Base-by-base conservation (phyloP, 1,140 invertebrate species). In the Berghia stephanieae region DNA sequence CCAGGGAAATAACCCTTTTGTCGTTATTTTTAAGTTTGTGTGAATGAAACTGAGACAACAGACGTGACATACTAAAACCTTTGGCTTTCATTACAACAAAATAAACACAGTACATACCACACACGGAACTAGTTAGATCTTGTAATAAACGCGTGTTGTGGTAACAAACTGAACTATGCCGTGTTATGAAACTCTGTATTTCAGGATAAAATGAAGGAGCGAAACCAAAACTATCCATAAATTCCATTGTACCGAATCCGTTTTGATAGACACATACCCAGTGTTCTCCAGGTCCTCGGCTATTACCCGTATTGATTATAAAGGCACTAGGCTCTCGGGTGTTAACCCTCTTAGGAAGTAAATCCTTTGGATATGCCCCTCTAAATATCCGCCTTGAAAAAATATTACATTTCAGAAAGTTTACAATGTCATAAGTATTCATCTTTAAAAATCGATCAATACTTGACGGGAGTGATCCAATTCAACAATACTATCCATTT, bases 221-320 rank as follows among this genome's bases (percentile, higher is more conserved):
- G n/a, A 68, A 38, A 16, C 66, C 66, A 68, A 38, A 68, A 68
- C 66, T 68, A 21, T 68, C 66, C 16, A 68, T 38, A 38, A 38
- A 68, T 38, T 68, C 66, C 1, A 40, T 21, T 36, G 36, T 68
- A 18, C 66, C 34, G 2, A 27, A n/a, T 3, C 34, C 66, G 34
- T 68, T 40, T 5, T 38, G 43, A 3, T n/a, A 68, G 10, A 36
- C 66, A 10, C 8, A 34, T 38, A 24, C 66, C 38, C 66, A 68
- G 66, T 68, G 66, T 36, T 40, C 66, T 3, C 66, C 66, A 6
- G n/a, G 36, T 38, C 38, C 38, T 2, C 10, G 13, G 66, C 27
- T 38, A 8, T 34, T 31, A 24, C 43, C 66, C 10, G 66, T 68
- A 40, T 68, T 68, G 34, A 68, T 68, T 8, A 68, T n/a, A 18